Percentiles rank a stretch among this genome's conserved stretches.
Evolutionary conservation across 92 coral and sea anemone species (phyloP).

Genomic region (Pocillopora meandrina): DNA sequence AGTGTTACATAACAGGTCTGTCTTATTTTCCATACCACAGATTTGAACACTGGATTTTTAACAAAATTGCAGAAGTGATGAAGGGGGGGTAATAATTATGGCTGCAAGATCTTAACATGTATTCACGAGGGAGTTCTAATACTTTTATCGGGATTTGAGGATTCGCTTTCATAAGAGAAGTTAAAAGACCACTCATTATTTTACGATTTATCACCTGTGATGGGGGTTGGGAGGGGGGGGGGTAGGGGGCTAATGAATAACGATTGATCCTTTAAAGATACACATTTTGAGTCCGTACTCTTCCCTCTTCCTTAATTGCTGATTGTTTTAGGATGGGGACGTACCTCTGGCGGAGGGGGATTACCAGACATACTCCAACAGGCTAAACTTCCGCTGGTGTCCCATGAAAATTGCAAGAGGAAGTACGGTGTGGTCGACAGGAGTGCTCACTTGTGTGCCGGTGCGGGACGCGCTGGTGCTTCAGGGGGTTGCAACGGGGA

Average conservation of each 20-base stretch:
- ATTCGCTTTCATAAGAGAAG: too few relatives aligned
- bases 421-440: conserved; percentile 54
- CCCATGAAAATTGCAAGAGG: conserved; percentile 56
- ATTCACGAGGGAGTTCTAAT: too few relatives aligned
- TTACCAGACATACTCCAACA: conserved; percentile 67
- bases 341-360: conserved; percentile 50
- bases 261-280: too few relatives aligned
- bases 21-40: background rate
- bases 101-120: too few relatives aligned
- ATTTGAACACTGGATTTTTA: background rate
- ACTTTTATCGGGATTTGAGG: too few relatives aligned
- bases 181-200: too few relatives aligned
- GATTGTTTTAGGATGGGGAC: conserved; percentile 72
- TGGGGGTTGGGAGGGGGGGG: too few relatives aligned
- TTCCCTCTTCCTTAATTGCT: background rate
- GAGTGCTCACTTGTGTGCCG: conserved; percentile 71
- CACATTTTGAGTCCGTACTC: too few relatives aligned
- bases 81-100: too few relatives aligned
- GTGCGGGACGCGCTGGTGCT: conserved; percentile 54
- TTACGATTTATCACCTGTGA: too few relatives aligned
- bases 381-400: conserved; percentile 63
- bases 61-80: background rate
- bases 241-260: too few relatives aligned
- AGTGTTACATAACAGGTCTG: conserved; percentile 82
- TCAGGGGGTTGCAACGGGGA: conserved; percentile 80